These are phyloP conservation scores for Cranoglanis bouderius DNA, from an alignment of 2,113 vertebrate genomes.

Conservation along the genomic window DNA sequence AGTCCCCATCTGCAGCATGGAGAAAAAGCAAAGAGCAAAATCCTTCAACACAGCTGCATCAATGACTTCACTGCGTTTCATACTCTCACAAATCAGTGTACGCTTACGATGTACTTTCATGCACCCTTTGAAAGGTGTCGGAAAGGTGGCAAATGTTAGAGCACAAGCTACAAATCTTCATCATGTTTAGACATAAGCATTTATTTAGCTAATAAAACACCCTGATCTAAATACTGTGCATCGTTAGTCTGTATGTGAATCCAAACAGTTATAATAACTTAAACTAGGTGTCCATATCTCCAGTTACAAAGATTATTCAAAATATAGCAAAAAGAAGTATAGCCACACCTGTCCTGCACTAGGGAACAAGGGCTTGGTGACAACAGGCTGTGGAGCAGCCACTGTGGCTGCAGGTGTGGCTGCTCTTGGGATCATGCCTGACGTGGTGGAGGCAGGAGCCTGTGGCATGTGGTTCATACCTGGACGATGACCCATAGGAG, in stretches of 20 bases:
- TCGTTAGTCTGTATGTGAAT: not conserved
- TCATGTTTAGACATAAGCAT: not conserved
- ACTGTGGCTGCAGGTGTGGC: conserved; percentile 71
- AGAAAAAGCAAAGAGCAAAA: conserved; percentile 63
- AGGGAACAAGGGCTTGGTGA: conserved; percentile 95
- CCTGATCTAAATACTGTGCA: not conserved
- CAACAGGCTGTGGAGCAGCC: conserved; percentile 74
- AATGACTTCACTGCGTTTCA: not conserved
- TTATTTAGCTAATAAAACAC: not conserved
- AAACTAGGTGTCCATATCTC: not conserved
- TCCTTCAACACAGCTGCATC: conserved; percentile 30
- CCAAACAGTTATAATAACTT: not conserved
- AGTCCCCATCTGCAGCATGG: conserved; percentile 98
- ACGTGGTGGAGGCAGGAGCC: conserved; percentile 79
- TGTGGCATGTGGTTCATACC: conserved; percentile 90
- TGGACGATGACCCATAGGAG: conserved; percentile 83
- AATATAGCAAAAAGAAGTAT: not conserved
- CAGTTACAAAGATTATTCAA: not conserved
- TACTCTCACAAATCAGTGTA: not conserved
- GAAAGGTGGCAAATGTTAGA: not conserved
- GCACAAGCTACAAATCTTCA: not conserved
- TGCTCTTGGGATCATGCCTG: conserved; percentile 83
- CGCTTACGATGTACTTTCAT: not conserved
- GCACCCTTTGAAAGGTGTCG: not conserved
- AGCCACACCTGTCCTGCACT: conserved; percentile 76